Evolutionary conservation across 2,797 vertebrate species (phyloP).

Genomic region (Sylvia borin): DNA sequence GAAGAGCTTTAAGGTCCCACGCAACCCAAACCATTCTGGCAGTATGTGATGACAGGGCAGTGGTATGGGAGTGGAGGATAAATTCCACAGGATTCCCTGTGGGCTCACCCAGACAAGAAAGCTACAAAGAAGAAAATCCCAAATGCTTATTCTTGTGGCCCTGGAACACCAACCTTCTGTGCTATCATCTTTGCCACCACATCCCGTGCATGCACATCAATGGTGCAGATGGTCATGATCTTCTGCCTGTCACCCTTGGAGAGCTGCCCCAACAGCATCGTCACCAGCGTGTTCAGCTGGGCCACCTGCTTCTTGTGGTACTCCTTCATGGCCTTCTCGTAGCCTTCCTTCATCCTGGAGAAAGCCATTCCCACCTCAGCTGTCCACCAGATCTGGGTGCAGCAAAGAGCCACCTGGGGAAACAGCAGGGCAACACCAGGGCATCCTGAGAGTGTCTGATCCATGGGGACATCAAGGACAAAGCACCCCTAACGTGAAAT

Average conservation of each 20-base stretch:
- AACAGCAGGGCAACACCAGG: neutral
- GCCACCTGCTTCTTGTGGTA: slow-evolving; percentile 93
- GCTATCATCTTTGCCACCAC: slow-evolving; percentile 92
- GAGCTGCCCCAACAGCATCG: slow-evolving; percentile 90
- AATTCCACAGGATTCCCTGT: neutral
- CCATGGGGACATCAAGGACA: neutral
- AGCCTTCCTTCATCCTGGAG: slow-evolving; percentile 89
- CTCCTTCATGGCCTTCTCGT: slow-evolving; percentile 91
- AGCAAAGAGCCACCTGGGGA: slow-evolving; percentile 87
- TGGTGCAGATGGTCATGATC: slow-evolving; percentile 96
- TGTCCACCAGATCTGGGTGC: slow-evolving; percentile 97
- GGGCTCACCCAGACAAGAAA: neutral
- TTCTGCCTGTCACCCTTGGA: slow-evolving; percentile 91
- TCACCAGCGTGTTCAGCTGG: slow-evolving; percentile 90
- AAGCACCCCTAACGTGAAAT: neutral
- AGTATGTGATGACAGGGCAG: neutral
- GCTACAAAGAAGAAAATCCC: neutral
- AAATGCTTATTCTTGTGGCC: neutral
- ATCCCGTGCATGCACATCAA: slow-evolving; percentile 93
- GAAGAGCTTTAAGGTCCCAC: neutral
- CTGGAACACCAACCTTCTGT: slow-evolving; percentile 83
- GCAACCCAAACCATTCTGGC: neutral
- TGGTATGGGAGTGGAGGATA: neutral
- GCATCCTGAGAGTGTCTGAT: neutral
- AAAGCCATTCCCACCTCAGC: slow-evolving; percentile 91